Evolutionary conservation across 2,113 vertebrate genomes (phyloP).

Genomic region (Oceanites oceanicus): DNA sequence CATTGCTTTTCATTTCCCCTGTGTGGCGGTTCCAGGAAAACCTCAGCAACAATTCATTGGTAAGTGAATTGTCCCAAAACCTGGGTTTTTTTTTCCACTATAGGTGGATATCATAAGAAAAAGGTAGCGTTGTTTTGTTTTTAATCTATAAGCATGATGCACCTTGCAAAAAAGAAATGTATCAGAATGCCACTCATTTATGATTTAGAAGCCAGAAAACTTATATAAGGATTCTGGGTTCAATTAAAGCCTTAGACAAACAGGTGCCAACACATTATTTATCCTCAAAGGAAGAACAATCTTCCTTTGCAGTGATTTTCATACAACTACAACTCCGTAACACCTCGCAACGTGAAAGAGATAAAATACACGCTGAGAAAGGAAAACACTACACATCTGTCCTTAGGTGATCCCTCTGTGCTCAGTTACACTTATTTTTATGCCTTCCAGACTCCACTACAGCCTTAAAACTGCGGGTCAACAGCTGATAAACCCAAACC

Average conservation of each 20-base stretch:
- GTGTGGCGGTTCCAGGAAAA: neutral
- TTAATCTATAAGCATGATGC: neutral
- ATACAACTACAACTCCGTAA: neutral
- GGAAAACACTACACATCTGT: neutral
- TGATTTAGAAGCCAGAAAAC: neutral
- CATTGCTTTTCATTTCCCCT: slow-evolving; percentile 4
- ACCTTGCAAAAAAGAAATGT: neutral
- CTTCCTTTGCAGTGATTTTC: neutral
- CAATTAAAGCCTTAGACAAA: neutral
- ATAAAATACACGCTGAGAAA: neutral
- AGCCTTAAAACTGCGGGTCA: neutral
- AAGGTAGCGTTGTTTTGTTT: neutral
- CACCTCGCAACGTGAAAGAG: neutral
- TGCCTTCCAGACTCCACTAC: neutral
- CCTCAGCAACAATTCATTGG: neutral
- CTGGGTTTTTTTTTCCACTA: neutral
- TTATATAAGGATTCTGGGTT: neutral
- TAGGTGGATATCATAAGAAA: neutral
- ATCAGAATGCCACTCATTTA: neutral
- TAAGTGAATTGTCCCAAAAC: neutral
- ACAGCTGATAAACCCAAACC: neutral
- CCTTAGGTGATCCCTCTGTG: neutral
- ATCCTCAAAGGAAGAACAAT: neutral
- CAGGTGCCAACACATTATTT: neutral
- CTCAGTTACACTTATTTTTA: neutral